Percentiles rank a stretch among this genome's conserved stretches.
phyloP scores from a whole-genome alignment of 2,797 vertebrate genomes.

The Pangasius djambal region DNA sequence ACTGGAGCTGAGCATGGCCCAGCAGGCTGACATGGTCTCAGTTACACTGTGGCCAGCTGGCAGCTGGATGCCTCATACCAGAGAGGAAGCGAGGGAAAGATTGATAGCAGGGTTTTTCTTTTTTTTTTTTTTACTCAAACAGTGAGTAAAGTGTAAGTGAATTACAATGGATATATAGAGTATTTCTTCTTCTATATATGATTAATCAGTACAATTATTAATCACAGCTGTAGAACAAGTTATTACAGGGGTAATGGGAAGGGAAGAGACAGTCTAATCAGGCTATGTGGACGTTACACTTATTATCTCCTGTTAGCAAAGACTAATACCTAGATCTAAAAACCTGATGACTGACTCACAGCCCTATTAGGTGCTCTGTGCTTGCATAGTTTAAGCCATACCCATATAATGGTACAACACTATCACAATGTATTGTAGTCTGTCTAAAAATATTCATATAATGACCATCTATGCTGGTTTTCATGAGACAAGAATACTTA shows the following conservation, averaged over 20 bases:
- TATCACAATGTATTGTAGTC: not conserved
- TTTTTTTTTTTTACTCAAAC: not conserved
- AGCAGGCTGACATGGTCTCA: slow-evolving; percentile 39
- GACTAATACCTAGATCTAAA: not conserved
- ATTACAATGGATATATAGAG: slow-evolving; percentile 4
- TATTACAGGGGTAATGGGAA: slow-evolving; percentile 20
- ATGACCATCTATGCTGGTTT: not conserved
- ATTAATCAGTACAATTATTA: slow-evolving; percentile 1
- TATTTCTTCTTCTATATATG: not conserved
- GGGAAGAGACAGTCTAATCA: slow-evolving; percentile 17
- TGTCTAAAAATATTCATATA: not conserved
- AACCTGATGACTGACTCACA: not conserved
- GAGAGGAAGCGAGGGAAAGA: not conserved
- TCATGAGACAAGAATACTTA: not conserved
- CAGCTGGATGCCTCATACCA: slow-evolving; percentile 34
- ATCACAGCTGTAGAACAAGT: not conserved
- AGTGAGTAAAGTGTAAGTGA: slow-evolving; percentile 7
- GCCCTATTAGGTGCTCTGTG: not conserved
- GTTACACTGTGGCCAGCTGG: slow-evolving; percentile 32
- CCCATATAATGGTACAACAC: not conserved
- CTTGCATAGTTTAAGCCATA: not conserved
- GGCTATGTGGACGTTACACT: slow-evolving; percentile 2
- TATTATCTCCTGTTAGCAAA: slow-evolving; percentile 16
- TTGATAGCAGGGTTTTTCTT: slow-evolving; percentile 6
- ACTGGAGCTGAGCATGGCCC: slow-evolving; percentile 11